phyloP scores from a whole-genome alignment of 1,140 invertebrate genomes.

The Papilio glaucus region DNA sequence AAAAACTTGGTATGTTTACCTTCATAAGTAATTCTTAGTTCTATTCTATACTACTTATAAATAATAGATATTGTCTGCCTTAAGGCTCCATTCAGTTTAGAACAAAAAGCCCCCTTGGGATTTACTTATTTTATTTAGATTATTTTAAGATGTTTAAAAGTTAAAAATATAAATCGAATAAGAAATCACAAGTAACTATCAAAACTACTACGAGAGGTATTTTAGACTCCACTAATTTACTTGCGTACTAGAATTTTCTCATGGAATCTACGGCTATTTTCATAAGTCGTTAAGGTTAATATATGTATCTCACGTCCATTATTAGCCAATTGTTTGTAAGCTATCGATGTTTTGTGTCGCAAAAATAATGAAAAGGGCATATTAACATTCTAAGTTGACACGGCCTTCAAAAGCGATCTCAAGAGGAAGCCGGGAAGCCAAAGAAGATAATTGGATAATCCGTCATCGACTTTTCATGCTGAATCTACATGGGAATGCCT shows the following conservation, averaged over 20 bases:
- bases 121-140: too few species aligned
- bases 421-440: conserved; percentile 73
- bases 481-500: conserved; percentile 61
- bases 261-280: not conserved
- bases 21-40: too few species aligned
- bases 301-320: not conserved
- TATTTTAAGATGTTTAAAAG: too few species aligned
- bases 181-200: too few species aligned
- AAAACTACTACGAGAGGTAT: too few species aligned
- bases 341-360: conserved; percentile 1
- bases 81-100: too few species aligned
- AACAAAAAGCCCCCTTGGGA: too few species aligned
- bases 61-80: too few species aligned
- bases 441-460: conserved; percentile 80
- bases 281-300: not conserved
- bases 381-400: conserved; percentile 40
- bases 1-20: too few species aligned
- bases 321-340: conserved; percentile 26
- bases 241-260: too few species aligned
- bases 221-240: not conserved
- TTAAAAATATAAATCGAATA: too few species aligned
- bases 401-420: conserved; percentile 60
- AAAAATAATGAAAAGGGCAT: not conserved
- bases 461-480: conserved; percentile 68
- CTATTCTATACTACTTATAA: too few species aligned